Conservation (phyloP, 2,797 vertebrate genomes). For the Anableps anableps region DNA sequence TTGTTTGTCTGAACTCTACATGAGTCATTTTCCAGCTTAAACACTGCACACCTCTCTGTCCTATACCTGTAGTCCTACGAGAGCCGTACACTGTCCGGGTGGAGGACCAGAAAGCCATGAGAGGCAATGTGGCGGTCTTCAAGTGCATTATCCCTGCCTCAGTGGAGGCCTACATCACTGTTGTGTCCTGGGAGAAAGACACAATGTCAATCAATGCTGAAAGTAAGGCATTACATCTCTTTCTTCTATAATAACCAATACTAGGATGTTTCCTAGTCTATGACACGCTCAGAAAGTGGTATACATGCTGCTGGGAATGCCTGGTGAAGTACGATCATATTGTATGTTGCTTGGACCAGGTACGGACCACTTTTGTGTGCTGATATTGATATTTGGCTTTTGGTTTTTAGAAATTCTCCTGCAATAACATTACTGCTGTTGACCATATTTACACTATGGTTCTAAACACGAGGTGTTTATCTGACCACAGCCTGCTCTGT, state of each 20-base stretch:
- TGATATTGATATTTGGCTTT: background rate
- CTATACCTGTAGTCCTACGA: slow-evolving; percentile 90
- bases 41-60: slow-evolving; percentile 35
- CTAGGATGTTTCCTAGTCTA: background rate
- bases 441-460: background rate
- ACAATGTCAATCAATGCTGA: slow-evolving; percentile 96
- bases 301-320: background rate
- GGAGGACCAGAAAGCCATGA: slow-evolving; percentile 99
- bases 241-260: background rate
- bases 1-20: background rate
- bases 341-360: background rate
- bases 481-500: slow-evolving; percentile 7
- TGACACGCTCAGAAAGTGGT: background rate
- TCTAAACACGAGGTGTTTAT: slow-evolving; percentile 11
- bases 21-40: slow-evolving; percentile 1
- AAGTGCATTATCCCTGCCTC: slow-evolving; percentile 99
- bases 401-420: background rate
- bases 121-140: slow-evolving; percentile 98
- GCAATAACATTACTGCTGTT: background rate
- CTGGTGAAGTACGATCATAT: background rate
- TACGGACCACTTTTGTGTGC: background rate
- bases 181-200: slow-evolving; percentile 97
- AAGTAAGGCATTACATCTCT: slow-evolving; percentile 73
- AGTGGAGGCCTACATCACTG: slow-evolving; percentile 96
- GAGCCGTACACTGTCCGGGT: slow-evolving; percentile 99